These are phyloP conservation scores for Muntiacus reevesi DNA, from an alignment of 2,113 vertebrate genomes.

Conservation along the genomic window DNA sequence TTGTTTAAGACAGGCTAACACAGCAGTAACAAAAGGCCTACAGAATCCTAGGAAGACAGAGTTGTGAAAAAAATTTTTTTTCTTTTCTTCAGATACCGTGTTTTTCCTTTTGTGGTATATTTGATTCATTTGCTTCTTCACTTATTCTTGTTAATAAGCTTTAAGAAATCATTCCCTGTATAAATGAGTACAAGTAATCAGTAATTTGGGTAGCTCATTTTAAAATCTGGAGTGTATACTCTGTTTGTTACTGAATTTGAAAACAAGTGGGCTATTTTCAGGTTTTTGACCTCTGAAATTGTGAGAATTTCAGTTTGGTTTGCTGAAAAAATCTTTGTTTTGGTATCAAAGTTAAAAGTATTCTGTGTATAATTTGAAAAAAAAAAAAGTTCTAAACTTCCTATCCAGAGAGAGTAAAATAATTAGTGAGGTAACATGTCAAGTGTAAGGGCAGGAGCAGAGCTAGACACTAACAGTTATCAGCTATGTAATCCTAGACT, in stretches of 20 bases:
- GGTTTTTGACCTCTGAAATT: not conserved
- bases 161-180: not conserved
- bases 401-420: not conserved
- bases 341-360: constrained; percentile 14
- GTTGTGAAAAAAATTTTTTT: not conserved
- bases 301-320: not conserved
- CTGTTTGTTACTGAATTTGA: constrained; percentile 36
- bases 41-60: not conserved
- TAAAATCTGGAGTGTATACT: constrained; percentile 22
- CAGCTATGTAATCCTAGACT: not conserved
- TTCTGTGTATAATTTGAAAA: not conserved
- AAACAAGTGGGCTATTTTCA: not conserved
- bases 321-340: constrained; percentile 26
- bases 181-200: not conserved
- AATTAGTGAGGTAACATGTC: not conserved
- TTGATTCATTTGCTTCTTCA: not conserved
- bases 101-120: constrained; percentile 20
- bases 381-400: not conserved
- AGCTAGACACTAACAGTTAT: not conserved
- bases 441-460: not conserved
- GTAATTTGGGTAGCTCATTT: constrained; percentile 8
- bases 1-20: not conserved
- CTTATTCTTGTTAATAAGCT: not conserved
- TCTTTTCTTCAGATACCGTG: not conserved
- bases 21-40: not conserved